Evolutionary conservation across 2,113 vertebrate genomes (phyloP), one percentile per base, ranked within the genome.

Genomic region (Malurus melanocephalus): DNA sequence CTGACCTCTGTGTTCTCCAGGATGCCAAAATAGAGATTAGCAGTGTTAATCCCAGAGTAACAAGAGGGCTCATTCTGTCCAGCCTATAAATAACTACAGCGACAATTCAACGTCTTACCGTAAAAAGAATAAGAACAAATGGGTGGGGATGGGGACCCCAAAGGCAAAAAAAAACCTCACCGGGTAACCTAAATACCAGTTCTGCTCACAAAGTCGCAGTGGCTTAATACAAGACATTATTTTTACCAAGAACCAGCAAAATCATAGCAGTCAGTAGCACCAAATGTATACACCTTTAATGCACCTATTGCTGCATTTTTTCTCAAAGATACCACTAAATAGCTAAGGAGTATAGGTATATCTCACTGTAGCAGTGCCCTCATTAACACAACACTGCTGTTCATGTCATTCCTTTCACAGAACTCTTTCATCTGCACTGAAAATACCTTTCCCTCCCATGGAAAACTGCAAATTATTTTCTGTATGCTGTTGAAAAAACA

Each of bases 391-490:
- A 21, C 2, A 7, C 65, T 55, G 52, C 51, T 81, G 51, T 48
- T 89, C 7, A 16, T 9, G 59, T 55, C 22, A 6, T 55, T 57
- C 51, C 64, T 48, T 61, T 87, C 77, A 24, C 66, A 40, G 83
- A 35, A 33, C 42, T 45, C 53, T 90, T 92, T 88, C 62, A 95
- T 73, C 62, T 65, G 45, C 69, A 77, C 61, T 74, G 83, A 71
- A 91, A 83, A 91, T 21, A 56, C 19, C 61, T 61, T 79, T 52
- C 33, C 72, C 42, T 75, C 72, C 57, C 65, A 72, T 22, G 40
- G 42, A 53, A 93, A 92, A 61, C n/a, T 8, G 30, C 43, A 61
- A 53, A 46, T 68, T 57, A 48, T 59, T 56, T 27, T 49, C 48
- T 62, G 10, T 23, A 10, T 27, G 62, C 55, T 68, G 65, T 7